Conservation (phyloP, 2,797 vertebrate genomes). For the Glossophaga mutica region DNA sequence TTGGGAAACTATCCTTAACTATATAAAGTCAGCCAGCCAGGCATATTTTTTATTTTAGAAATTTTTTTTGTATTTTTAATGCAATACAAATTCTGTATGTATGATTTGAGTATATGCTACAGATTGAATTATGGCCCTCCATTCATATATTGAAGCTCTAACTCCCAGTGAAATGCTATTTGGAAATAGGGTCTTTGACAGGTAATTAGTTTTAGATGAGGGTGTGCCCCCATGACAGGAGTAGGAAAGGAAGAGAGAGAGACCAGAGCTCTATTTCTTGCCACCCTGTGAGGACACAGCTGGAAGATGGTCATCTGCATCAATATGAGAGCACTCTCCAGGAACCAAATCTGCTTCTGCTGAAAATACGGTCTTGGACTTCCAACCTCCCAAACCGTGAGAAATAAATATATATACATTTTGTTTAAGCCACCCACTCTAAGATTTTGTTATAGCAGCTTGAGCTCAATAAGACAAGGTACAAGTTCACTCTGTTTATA, state of each 20-base stretch:
- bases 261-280: neutral
- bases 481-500: neutral
- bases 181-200: neutral
- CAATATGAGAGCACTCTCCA: neutral
- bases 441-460: neutral
- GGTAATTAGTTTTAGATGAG: neutral
- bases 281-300: neutral
- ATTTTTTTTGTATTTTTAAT: neutral
- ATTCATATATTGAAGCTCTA: neutral
- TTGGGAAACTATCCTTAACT: neutral
- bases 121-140: neutral
- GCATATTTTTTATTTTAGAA: neutral
- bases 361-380: neutral
- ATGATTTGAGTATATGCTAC: neutral
- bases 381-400: neutral
- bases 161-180: neutral
- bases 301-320: neutral
- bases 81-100: rapidly evolving
- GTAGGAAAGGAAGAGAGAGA: neutral
- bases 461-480: neutral
- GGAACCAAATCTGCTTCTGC: neutral
- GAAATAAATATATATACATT: neutral
- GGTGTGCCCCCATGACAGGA: too few species aligned
- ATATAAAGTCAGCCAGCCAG: neutral
- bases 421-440: neutral